Evolutionary conservation across 2,888 invertebrate genomes (phyloP).

Genomic region (Crematogaster levior): DNA sequence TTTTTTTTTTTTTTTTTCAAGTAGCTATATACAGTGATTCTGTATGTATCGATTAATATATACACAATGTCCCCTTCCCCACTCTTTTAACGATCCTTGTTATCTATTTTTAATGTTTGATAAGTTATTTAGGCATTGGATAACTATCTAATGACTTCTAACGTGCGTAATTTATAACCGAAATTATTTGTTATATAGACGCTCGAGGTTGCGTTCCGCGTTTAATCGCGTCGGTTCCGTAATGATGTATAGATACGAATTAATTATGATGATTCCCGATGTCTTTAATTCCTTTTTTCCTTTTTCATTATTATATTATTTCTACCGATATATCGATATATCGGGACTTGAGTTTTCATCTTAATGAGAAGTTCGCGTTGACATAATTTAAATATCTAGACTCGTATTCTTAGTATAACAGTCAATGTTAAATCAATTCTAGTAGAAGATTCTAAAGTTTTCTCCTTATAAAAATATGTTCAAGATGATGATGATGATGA

Average conservation of each 20-base stretch:
- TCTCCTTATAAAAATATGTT: background rate
- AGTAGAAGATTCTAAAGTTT: background rate
- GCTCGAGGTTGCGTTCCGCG: conserved; percentile 8
- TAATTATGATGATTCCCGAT: background rate
- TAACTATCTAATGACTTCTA: background rate
- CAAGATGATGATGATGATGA: background rate
- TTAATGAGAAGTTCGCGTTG: background rate
- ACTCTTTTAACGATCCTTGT: conserved; percentile 22
- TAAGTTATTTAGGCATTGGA: conserved; percentile 21
- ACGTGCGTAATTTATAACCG: background rate
- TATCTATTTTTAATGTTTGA: conserved; percentile 50
- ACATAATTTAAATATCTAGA: background rate
- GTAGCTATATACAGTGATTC: conserved; percentile 6
- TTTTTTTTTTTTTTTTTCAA: background rate
- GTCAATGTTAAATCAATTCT: background rate
- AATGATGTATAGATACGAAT: conserved; percentile 12
- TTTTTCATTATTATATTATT: conserved; percentile 30
- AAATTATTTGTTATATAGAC: conserved; percentile 26
- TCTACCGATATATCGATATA: background rate
- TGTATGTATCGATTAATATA: conserved; percentile 22
- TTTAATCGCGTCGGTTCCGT: background rate
- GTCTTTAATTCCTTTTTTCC: background rate
- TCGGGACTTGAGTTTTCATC: background rate
- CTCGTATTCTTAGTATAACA: background rate
- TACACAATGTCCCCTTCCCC: background rate